Evolutionary conservation across 2,888 invertebrate species (phyloP).

Genomic region (Caenorhabditis becei): DNA sequence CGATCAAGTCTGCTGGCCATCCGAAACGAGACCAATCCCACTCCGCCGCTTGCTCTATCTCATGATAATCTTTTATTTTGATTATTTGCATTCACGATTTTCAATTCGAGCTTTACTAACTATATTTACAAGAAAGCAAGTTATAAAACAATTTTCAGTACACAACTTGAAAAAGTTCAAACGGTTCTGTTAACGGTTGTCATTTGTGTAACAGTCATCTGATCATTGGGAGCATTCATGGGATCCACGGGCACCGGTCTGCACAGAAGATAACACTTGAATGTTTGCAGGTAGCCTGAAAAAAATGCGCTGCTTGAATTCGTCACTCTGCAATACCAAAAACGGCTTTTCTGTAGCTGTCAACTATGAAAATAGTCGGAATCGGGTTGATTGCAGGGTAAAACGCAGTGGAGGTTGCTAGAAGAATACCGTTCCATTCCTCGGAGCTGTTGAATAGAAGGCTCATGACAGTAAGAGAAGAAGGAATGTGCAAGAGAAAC

Average conservation of each 20-base stretch:
- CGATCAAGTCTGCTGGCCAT: not conserved
- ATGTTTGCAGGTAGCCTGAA: not conserved
- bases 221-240: not conserved
- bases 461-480: not conserved
- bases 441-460: not conserved
- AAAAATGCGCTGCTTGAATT: no score
- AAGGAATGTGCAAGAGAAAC: not conserved
- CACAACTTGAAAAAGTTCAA: no score
- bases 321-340: no score
- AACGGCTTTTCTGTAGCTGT: slow-evolving; percentile 1
- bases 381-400: slow-evolving; percentile 4
- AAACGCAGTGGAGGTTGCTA: not conserved
- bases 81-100: no score
- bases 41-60: slow-evolving; percentile 39
- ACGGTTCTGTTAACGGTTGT: no score
- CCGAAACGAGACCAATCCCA: slow-evolving; percentile 1
- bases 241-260: not conserved
- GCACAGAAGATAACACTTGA: not conserved
- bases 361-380: not conserved
- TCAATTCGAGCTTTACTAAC: no score
- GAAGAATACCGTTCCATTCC: not conserved
- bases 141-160: no score
- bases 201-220: not conserved
- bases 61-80: slow-evolving; percentile 11
- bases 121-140: no score